These are phyloP conservation scores for Actinernus sp. DNA, from an alignment of 92 coral and sea anemone genomes.

Conservation along the genomic window DNA sequence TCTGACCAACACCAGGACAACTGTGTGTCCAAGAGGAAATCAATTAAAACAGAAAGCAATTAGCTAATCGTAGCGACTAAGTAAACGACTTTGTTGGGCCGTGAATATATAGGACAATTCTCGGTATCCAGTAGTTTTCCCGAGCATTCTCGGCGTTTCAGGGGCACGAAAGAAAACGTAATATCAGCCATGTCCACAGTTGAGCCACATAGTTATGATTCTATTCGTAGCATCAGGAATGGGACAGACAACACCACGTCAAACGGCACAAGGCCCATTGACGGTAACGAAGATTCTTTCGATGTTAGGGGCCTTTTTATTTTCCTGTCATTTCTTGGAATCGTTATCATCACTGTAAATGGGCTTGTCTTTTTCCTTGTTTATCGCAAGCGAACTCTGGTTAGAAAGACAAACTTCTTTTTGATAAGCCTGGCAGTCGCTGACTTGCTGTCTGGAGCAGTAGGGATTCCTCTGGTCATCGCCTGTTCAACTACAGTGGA, in stretches of 20 bases:
- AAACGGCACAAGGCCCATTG: neutral
- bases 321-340: constrained; percentile 19
- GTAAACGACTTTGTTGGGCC: too few relatives aligned
- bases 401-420: constrained; percentile 59
- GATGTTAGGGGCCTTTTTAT: constrained; percentile 10
- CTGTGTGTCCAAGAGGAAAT: too few relatives aligned
- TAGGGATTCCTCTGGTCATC: constrained; percentile 57
- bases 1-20: too few relatives aligned
- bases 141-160: too few relatives aligned
- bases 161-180: too few relatives aligned
- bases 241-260: neutral
- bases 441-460: constrained; percentile 51
- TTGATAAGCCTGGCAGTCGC: constrained; percentile 69
- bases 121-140: too few relatives aligned
- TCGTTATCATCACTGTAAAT: constrained; percentile 44
- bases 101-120: too few relatives aligned
- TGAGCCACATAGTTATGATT: too few relatives aligned
- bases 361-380: constrained; percentile 50
- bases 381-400: constrained; percentile 20
- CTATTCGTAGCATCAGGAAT: too few relatives aligned
- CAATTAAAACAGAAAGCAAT: too few relatives aligned
- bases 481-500: constrained; percentile 7
- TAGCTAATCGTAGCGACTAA: too few relatives aligned
- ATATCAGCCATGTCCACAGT: too few relatives aligned
- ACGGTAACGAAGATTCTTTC: neutral